Percentiles rank a stretch among this genome's conserved stretches.
Conservation (phyloP, 2,113 vertebrate genomes). For the Rynchops niger region DNA sequence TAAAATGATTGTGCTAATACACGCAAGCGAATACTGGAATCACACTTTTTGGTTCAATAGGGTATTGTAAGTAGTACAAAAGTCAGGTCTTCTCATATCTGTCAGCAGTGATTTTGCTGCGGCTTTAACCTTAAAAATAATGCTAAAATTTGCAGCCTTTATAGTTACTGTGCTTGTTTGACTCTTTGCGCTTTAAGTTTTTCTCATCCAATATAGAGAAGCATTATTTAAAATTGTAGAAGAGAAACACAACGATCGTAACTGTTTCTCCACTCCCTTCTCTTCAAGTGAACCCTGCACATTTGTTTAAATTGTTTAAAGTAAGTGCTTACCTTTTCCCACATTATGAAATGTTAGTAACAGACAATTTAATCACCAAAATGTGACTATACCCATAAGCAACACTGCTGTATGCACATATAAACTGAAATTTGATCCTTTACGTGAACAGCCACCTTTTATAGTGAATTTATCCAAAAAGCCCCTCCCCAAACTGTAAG, state of each 20-base stretch:
- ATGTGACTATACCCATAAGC: slow-evolving; percentile 1
- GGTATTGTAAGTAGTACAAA: not conserved
- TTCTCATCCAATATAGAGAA: not conserved
- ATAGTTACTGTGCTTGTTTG: slow-evolving; percentile 10
- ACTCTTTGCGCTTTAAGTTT: not conserved
- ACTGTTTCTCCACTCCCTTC: not conserved
- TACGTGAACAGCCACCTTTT: not conserved
- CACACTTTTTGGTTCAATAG: not conserved
- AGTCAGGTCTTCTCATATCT: not conserved
- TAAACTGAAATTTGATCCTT: not conserved
- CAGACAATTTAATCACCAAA: slow-evolving; percentile 9
- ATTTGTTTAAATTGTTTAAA: not conserved
- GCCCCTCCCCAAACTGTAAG: not conserved
- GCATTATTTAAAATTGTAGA: not conserved
- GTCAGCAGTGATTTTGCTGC: not conserved
- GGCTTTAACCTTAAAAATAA: not conserved
- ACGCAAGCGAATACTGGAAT: not conserved
- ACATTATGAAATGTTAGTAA: not conserved
- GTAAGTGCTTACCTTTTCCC: not conserved
- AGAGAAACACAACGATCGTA: not conserved
- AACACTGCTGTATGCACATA: not conserved
- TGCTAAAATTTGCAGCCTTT: not conserved
- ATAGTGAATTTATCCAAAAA: slow-evolving; percentile 30
- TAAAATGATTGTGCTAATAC: not conserved
- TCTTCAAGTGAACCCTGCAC: not conserved